Base-by-base conservation (phyloP, 2,797 vertebrate species). In the Channallabes apus region DNA sequence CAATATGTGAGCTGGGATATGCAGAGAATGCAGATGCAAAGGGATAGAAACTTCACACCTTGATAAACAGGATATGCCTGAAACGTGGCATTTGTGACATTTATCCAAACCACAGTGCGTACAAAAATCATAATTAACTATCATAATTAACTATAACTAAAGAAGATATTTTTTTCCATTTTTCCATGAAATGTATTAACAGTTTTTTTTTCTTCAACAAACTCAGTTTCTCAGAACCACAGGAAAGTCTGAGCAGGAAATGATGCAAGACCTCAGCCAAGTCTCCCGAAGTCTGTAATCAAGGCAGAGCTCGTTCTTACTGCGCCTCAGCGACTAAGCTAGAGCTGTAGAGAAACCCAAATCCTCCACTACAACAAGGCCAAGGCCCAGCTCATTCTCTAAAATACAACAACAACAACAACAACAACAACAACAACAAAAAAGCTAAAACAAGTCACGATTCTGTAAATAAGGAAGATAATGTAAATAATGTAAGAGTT, bases 181-280 rank as follows among this genome's bases (percentile, higher is more conserved):
- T 35, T 35, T 9, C 27, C 27, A 56, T 4, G 56, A 51, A 77
- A n/a, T 38, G 2, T 9, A 24, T 1, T 11, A 61, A 62, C 20
- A 67, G 14, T 4, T 58, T 9, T 17, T 27, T 9, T 17, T 27
- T 32, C 20, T 20, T 68, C 9, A 62, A 4, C 32, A 62, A 32
- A 56, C 65, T 15, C 14, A 27, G 2, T 80, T 80, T 78, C 69
- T 59, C 38, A 81, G 56, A 83, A 61, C 64, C 67, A 64, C 65
- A 78, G 78, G 61, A 83, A 83, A 73, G 76, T 81, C 82, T 62
- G 32, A 80, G 82, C 86, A 88, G 87, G 83, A 90, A 87, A 90
- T 90, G 86, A 87, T 88, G 89, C 89, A 88, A 90, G 29, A 62
- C 80, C 51, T 62, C 65, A 83, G 84, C 85, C 85, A 84, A 88